Conservation (phyloP, 2,797 vertebrate species). For the Capromys pilorides region DNA sequence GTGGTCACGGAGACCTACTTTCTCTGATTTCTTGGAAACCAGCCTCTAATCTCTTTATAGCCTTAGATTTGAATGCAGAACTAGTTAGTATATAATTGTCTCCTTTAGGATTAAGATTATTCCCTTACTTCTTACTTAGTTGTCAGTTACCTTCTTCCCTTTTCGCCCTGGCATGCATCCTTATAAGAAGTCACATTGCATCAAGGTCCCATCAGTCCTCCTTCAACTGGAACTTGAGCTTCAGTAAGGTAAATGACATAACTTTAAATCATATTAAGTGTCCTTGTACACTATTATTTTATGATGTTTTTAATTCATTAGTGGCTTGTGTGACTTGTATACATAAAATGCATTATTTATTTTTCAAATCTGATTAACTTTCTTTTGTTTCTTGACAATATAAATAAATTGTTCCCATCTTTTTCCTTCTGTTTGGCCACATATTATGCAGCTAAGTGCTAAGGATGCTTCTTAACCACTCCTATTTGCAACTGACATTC, state of each 20-base stretch:
- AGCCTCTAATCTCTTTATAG: background rate
- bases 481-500: background rate
- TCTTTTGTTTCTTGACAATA: background rate
- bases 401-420: background rate
- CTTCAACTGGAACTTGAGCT: background rate
- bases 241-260: background rate
- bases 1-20: background rate
- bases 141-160: background rate
- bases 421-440: background rate
- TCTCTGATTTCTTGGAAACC: background rate
- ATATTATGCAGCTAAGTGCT: background rate
- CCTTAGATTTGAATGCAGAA: background rate
- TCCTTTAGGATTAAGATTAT: background rate
- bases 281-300: background rate
- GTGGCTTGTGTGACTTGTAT: background rate
- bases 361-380: constrained; percentile 6
- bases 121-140: background rate
- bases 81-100: background rate
- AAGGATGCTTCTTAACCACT: background rate
- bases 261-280: background rate
- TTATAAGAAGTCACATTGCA: background rate
- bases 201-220: background rate
- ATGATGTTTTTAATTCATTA: background rate
- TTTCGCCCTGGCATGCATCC: background rate
- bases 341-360: background rate